phyloP scores from a whole-genome alignment of 2,888 invertebrate genomes.

The Girardia tigrina region DNA sequence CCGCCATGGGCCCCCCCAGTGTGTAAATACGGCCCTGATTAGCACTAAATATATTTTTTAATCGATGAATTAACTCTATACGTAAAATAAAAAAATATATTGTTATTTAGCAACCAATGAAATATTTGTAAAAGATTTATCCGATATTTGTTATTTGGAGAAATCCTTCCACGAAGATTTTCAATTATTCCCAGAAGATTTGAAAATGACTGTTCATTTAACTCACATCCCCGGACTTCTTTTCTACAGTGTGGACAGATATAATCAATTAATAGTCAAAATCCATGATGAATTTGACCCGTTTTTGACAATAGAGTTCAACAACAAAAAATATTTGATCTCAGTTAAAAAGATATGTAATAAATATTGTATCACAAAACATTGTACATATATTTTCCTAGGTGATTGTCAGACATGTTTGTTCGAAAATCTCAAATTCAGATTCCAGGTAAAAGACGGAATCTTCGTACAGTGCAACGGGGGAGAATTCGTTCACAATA shows the following conservation, averaged over 20 bases:
- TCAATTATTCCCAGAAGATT: neutral
- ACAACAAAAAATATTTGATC: neutral
- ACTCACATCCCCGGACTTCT: neutral
- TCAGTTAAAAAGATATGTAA: neutral
- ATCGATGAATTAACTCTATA: too few species aligned
- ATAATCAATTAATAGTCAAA: neutral
- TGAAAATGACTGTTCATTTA: neutral
- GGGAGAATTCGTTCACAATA: neutral
- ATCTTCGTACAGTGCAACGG: neutral
- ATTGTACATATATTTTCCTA: neutral
- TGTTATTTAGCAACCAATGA: neutral
- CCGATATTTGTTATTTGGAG: neutral
- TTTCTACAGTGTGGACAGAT: neutral
- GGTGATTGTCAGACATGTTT: neutral
- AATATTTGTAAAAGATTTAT: neutral
- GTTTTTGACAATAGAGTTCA: neutral
- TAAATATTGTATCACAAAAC: neutral
- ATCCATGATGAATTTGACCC: neutral
- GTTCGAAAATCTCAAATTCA: neutral
- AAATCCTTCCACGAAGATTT: neutral
- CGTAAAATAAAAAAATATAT: too few species aligned
- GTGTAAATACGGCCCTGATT: too few species aligned
- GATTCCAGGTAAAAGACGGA: neutral
- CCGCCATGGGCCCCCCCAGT: too few species aligned
- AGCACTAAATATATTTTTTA: too few species aligned